phyloP scores from a whole-genome alignment of 2,113 vertebrate genomes.

The Lanius collurio region DNA sequence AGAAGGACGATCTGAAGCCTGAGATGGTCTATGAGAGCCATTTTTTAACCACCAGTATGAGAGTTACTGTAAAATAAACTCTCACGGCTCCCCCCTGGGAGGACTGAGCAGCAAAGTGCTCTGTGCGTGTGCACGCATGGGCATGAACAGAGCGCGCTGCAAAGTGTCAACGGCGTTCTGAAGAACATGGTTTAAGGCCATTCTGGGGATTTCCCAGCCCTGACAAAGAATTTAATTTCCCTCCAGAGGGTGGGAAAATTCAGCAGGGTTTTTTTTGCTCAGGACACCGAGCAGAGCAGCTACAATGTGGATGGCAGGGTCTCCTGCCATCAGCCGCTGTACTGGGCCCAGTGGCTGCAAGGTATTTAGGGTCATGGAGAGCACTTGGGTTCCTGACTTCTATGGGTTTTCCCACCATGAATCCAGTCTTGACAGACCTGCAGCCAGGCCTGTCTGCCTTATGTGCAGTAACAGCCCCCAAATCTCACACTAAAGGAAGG shows the following conservation, averaged over 20 bases:
- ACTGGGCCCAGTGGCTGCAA: not conserved
- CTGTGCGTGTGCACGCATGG: not conserved
- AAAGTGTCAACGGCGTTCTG: not conserved
- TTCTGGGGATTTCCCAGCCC: constrained; percentile 46
- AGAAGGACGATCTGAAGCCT: not conserved
- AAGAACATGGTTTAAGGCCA: constrained; percentile 19
- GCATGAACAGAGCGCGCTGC: not conserved
- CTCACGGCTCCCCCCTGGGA: not conserved
- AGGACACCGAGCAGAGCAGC: not conserved
- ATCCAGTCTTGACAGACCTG: not conserved
- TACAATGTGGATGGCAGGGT: not conserved
- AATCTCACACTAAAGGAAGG: not conserved
- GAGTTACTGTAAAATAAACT: not conserved
- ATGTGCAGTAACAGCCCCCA: not conserved
- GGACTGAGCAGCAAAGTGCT: not conserved
- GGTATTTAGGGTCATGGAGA: not conserved
- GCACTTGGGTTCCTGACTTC: not conserved
- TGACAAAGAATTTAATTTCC: constrained; percentile 27
- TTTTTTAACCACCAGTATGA: not conserved
- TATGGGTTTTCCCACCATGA: not conserved
- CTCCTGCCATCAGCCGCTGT: not conserved
- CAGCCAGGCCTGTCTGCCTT: not conserved
- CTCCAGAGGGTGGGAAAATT: not conserved
- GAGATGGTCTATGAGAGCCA: not conserved
- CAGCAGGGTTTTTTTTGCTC: not conserved